Evolutionary conservation across 2,888 invertebrate species (phyloP).

Genomic region (Charanyca ferruginea): DNA sequence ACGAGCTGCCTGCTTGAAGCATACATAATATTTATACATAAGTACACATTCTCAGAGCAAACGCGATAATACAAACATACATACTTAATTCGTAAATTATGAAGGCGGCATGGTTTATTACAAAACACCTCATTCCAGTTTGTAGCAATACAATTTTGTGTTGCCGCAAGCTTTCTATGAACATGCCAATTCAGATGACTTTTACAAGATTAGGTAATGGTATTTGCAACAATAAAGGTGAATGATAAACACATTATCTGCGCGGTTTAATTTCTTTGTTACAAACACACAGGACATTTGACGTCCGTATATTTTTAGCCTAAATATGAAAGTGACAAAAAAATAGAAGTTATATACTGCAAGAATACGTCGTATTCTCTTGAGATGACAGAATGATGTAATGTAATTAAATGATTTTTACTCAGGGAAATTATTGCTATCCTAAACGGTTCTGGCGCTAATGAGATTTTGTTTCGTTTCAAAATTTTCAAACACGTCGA

Average conservation of each 20-base stretch:
- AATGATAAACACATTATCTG: background rate
- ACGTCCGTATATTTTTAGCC: background rate
- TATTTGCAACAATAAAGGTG: background rate
- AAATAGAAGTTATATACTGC: too few species aligned
- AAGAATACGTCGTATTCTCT: too few species aligned
- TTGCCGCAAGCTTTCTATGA: slow-evolving; percentile 14
- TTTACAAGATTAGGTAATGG: background rate
- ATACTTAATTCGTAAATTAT: slow-evolving; percentile 38
- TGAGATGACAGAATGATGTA: too few species aligned
- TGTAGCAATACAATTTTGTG: slow-evolving; percentile 5
- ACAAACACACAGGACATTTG: background rate
- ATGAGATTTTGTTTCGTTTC: too few species aligned
- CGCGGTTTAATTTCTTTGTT: slow-evolving; percentile 4
- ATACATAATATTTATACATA: slow-evolving; percentile 44
- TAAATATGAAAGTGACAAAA: background rate
- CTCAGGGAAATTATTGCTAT: too few species aligned
- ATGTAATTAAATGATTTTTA: too few species aligned
- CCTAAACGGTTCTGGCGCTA: too few species aligned
- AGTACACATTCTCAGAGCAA: slow-evolving; percentile 32
- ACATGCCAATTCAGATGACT: slow-evolving; percentile 18
- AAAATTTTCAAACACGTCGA: too few species aligned
- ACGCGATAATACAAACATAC: slow-evolving; percentile 27
- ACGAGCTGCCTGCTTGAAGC: slow-evolving; percentile 40
- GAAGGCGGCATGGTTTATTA: slow-evolving; percentile 28
- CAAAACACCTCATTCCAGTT: slow-evolving; percentile 10